Percentiles rank a stretch among this genome's conserved stretches.
These are phyloP conservation scores for Drosophila anomalata DNA, from an alignment of 2,888 invertebrate genomes.

Conservation along the genomic window DNA sequence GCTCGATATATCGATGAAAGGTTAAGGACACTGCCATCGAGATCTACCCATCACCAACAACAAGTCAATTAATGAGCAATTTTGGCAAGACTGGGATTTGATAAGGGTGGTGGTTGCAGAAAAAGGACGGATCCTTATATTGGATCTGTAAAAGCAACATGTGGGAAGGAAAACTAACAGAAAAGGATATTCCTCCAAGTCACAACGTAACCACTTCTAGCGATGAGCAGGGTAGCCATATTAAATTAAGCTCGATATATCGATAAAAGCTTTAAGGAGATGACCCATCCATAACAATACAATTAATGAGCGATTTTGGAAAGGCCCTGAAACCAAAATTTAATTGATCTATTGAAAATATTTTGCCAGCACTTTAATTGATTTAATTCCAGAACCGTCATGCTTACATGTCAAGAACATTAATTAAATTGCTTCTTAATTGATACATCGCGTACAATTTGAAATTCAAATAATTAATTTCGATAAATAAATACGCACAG, in stretches of 20 bases:
- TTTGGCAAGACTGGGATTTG: slow-evolving; percentile 34
- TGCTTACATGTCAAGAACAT: background rate
- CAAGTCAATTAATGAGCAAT: too few relatives aligned
- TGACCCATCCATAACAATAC: too few relatives aligned
- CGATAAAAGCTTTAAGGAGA: too few relatives aligned
- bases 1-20: too few relatives aligned
- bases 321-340: background rate
- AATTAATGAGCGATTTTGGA: too few relatives aligned
- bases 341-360: slow-evolving; percentile 4
- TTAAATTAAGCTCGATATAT: too few relatives aligned
- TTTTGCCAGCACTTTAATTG: background rate
- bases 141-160: slow-evolving; percentile 40
- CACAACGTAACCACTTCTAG: too few relatives aligned
- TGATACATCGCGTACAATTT: slow-evolving; percentile 28
- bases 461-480: slow-evolving; percentile 36
- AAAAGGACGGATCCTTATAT: slow-evolving; percentile 47
- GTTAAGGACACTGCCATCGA: too few relatives aligned
- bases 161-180: background rate
- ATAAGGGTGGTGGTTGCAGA: slow-evolving; percentile 51
- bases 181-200: background rate
- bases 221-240: too few relatives aligned
- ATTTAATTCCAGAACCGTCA: slow-evolving; percentile 12
- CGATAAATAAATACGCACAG: slow-evolving; percentile 13
- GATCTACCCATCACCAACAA: too few relatives aligned
- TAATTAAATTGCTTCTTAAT: slow-evolving; percentile 32